These are phyloP conservation scores for Achlya flavicornis DNA, from an alignment of 2,888 invertebrate species.

Conservation along the genomic window DNA sequence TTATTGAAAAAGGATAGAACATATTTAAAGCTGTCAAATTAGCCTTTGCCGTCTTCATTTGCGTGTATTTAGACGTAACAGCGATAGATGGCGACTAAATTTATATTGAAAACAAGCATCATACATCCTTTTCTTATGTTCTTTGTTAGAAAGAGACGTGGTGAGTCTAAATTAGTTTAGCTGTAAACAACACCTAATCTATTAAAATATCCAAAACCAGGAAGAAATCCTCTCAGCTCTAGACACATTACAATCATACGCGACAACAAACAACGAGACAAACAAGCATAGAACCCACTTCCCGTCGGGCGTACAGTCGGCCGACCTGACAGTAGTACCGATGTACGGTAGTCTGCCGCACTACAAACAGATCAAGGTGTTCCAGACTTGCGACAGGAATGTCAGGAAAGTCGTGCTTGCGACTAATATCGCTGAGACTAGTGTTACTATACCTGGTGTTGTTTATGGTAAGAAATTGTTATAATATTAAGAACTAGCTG, in stretches of 20 bases:
- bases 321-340: constrained; percentile 88
- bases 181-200: too few relatives aligned
- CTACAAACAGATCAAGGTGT: constrained; percentile 84
- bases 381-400: constrained; percentile 87
- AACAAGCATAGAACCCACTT: constrained; percentile 73
- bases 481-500: too few relatives aligned
- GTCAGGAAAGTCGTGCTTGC: constrained; percentile 95
- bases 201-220: constrained; percentile 50
- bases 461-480: constrained; percentile 87
- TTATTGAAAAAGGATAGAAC: too few relatives aligned
- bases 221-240: constrained; percentile 95
- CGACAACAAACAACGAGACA: constrained; percentile 71
- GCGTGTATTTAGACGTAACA: too few relatives aligned
- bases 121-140: too few relatives aligned
- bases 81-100: too few relatives aligned
- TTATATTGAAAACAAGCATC: too few relatives aligned
- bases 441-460: constrained; percentile 96
- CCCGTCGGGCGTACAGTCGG: constrained; percentile 62
- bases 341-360: constrained; percentile 95
- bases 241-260: constrained; percentile 85
- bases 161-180: too few relatives aligned
- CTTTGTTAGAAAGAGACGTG: too few relatives aligned
- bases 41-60: too few relatives aligned
- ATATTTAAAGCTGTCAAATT: too few relatives aligned
- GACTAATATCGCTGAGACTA: constrained; percentile 98